These are phyloP conservation scores for Archips crataeganus DNA, from an alignment of 2,888 invertebrate species.

Conservation along the genomic window DNA sequence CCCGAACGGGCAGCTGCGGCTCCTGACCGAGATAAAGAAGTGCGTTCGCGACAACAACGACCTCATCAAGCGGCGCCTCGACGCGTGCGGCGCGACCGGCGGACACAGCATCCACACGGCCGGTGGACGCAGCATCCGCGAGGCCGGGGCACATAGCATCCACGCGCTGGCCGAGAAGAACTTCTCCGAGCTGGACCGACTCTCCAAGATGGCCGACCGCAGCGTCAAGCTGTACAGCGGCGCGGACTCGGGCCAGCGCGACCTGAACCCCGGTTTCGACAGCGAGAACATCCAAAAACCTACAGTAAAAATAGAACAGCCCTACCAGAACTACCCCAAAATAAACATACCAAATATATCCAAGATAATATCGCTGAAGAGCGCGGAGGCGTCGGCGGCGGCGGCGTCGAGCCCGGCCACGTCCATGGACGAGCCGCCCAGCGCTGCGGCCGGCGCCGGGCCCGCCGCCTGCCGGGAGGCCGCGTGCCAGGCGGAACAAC, in stretches of 20 bases:
- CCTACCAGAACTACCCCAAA: slow-evolving; percentile 58
- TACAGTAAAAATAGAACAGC: slow-evolving; percentile 48
- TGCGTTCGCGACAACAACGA: slow-evolving; percentile 78
- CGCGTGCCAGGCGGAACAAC: slow-evolving; percentile 62
- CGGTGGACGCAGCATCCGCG: slow-evolving; percentile 68
- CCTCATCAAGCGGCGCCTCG: slow-evolving; percentile 74
- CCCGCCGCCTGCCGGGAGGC: slow-evolving; percentile 53
- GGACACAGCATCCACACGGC: slow-evolving; percentile 55
- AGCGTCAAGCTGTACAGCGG: slow-evolving; percentile 77
- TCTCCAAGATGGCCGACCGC: slow-evolving; percentile 80
- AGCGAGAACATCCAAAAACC: slow-evolving; percentile 72
- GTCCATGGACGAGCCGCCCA: slow-evolving; percentile 77
- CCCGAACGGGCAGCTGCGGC: slow-evolving; percentile 67
- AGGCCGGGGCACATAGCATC: slow-evolving; percentile 66
- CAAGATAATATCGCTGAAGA: slow-evolving; percentile 73
- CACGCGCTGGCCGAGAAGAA: slow-evolving; percentile 76
- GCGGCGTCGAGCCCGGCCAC: slow-evolving; percentile 65
- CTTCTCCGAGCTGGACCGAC: slow-evolving; percentile 74
- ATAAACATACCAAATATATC: slow-evolving; percentile 77
- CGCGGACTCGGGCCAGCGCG: slow-evolving; percentile 68
- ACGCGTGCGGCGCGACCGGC: slow-evolving; percentile 52
- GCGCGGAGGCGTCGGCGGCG: slow-evolving; percentile 55
- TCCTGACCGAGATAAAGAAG: slow-evolving; percentile 78
- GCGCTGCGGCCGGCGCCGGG: slow-evolving; percentile 65
- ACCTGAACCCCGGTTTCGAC: slow-evolving; percentile 75